Evolutionary conservation across 2,113 vertebrate species (phyloP), one percentile per base, ranked within the genome.

Genomic region (Muscicapa adusta): DNA sequence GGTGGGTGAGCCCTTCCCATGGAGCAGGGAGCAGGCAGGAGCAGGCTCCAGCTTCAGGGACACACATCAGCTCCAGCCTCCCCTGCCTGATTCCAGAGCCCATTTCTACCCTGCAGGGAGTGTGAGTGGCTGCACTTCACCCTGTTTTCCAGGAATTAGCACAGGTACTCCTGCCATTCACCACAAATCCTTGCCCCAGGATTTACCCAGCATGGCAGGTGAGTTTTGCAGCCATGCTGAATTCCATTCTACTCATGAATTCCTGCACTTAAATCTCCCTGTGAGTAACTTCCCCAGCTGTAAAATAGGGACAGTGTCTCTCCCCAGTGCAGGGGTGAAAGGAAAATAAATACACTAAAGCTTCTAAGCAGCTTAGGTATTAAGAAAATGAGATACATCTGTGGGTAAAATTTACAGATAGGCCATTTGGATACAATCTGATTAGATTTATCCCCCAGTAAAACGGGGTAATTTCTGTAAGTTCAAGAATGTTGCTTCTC

Each of bases 381-480:
- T 96, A 94, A 51, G 86, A 92, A 96, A 97, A 97, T 75, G 76
- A 84, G 86, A 93, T 80, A 95, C 96, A 96, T 96, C 78, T 96
- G 96, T 15, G 75, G 60, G 45, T 88, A 42, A 92, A 96, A 88
- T 94, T 91, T 38, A 83, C 66, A 90, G 91, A 63, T 86, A 74
- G 86, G 18, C 83, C 18, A 0, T 75, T 93, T 95, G 91, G 86
- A 94, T 91, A 76, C 23, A 65, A 90, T 66, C 82, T 63, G 78
- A 92, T 96, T 91, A 74, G 80, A 65, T 62, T 93, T 93, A 97
- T 93, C 92, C 95, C 56, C 53, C 17, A 11, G 72, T 92, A 93
- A 96, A 96, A 83, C 2, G 23, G 25, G 71, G 72, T 73, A 56
- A 73, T 92, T 94, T 95, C 91, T 94, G 2, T 3, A 31, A 63